Conservation (phyloP, 2,797 vertebrate genomes). For the Lerista edwardsae region DNA sequence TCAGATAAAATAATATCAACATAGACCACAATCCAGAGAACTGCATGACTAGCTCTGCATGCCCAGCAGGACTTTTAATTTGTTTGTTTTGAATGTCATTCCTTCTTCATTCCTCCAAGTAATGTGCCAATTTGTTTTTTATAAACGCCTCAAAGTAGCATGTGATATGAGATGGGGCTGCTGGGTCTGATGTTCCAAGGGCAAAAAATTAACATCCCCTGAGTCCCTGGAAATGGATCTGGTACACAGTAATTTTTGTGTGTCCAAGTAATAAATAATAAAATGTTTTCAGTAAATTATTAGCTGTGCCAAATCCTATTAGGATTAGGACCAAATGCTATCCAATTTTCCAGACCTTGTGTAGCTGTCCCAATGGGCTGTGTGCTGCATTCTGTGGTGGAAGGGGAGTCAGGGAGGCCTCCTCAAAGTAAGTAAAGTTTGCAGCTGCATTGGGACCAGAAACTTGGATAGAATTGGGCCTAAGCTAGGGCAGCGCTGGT, state of each 20-base stretch:
- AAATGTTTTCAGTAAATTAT: not conserved
- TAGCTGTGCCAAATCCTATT: accelerated
- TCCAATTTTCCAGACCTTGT: too few species aligned
- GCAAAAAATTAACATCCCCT: too few species aligned
- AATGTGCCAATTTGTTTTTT: not conserved
- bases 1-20: not conserved
- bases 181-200: not conserved
- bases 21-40: not conserved
- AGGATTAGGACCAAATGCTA: too few species aligned
- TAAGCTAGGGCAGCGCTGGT: too few species aligned
- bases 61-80: not conserved
- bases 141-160: not conserved
- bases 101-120: not conserved
- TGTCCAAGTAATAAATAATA: not conserved
- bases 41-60: not conserved
- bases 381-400: too few species aligned
- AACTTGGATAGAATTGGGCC: too few species aligned
- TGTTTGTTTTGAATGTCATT: not conserved
- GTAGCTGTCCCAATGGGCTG: too few species aligned
- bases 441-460: too few species aligned
- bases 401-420: too few species aligned
- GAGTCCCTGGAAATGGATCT: not conserved
- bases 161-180: not conserved
- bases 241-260: not conserved
- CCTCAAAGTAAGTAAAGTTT: too few species aligned